Evolutionary conservation across 2,888 invertebrate species (phyloP).

Genomic region (Pollenia amentaria): DNA sequence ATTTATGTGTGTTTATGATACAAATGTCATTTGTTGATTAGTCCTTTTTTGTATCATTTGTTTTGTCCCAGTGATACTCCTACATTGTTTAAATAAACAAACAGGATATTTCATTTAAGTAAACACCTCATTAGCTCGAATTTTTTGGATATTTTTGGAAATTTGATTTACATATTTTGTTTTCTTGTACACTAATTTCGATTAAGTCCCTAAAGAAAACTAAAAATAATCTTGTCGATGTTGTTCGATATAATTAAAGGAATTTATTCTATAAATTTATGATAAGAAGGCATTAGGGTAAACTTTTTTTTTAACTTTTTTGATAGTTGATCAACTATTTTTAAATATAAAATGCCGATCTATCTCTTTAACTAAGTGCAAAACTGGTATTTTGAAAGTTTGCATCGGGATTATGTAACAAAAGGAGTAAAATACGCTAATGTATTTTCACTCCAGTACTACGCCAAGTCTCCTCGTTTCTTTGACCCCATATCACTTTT

Average conservation of each 20-base stretch:
- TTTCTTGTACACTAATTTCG: background rate
- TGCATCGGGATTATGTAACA: too few species aligned
- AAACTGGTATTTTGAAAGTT: too few species aligned
- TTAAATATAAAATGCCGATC: too few species aligned
- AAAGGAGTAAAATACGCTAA: too few species aligned
- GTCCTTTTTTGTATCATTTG: background rate
- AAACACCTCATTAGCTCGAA: slow-evolving; percentile 19
- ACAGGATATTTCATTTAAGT: background rate
- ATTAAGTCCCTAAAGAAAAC: background rate
- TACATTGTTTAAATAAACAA: background rate
- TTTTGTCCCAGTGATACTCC: background rate
- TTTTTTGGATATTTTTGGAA: slow-evolving; percentile 20
- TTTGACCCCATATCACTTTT: too few species aligned
- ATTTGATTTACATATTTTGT: slow-evolving; percentile 5
- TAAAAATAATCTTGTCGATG: background rate
- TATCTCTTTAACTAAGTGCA: too few species aligned
- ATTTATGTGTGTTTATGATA: background rate
- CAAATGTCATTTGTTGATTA: background rate
- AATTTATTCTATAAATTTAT: background rate
- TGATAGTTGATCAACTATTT: too few species aligned
- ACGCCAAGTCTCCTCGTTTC: too few species aligned
- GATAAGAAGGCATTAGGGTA: too few species aligned
- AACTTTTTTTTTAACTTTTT: too few species aligned
- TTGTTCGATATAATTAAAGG: background rate
- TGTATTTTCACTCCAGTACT: too few species aligned